Percentiles rank a stretch among this genome's conserved stretches.
These are phyloP conservation scores for Setophaga kirtlandii DNA, from an alignment of 2,113 vertebrate species.

Conservation along the genomic window DNA sequence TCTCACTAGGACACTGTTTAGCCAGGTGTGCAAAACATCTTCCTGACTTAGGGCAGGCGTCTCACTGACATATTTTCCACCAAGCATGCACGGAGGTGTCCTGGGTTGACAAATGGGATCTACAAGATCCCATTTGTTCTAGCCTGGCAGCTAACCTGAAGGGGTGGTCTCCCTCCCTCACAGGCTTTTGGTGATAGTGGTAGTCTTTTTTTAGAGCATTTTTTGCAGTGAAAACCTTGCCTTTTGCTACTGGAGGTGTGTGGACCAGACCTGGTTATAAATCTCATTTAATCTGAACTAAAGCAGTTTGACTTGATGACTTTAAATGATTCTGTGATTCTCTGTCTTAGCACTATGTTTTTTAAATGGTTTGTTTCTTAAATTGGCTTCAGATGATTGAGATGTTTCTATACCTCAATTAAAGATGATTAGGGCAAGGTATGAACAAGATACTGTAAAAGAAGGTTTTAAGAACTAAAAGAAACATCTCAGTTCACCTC, in stretches of 20 bases:
- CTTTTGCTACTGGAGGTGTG: neutral
- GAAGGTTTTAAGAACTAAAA: neutral
- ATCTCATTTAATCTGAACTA: neutral
- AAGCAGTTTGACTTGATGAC: neutral
- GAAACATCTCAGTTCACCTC: neutral
- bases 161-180: neutral
- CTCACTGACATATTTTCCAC: neutral
- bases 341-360: neutral
- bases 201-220: neutral
- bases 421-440: neutral
- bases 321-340: neutral
- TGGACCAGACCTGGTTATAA: neutral
- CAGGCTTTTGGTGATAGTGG: neutral
- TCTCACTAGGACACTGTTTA: neutral
- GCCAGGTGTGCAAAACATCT: neutral
- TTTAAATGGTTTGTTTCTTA: neutral
- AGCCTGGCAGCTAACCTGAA: neutral
- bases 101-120: neutral
- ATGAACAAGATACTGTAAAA: neutral
- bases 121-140: neutral
- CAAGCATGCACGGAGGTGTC: accelerated
- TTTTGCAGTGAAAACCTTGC: neutral
- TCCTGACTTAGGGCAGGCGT: neutral
- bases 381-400: neutral
- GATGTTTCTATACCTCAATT: neutral